Evolutionary conservation across 37 sponge, comb jelly and placozoan genomes (phyloP), one percentile per base, ranked within the genome.

Genomic region (Oopsacas minuta): DNA sequence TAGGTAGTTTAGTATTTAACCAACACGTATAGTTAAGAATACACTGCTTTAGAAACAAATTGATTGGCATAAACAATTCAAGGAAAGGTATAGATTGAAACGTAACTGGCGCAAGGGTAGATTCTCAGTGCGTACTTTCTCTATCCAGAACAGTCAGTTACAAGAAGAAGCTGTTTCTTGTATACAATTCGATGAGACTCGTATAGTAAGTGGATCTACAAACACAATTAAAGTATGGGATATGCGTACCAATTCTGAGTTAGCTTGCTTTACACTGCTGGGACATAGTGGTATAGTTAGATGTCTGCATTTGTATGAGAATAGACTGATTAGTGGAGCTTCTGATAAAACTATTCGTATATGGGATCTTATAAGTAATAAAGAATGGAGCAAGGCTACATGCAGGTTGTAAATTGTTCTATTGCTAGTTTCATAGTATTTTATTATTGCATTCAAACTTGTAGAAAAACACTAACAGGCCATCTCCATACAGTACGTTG

Each of bases 221-320:
- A 95, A 97, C 39, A 97, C 92, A 42, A 97, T 93, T 36, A 94
- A 93, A 90, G 96, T 95, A 20, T 95, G 96, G 96, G 93, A 95
- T 36, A 92, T 94, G 23, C 91, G 92, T n/a, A 95, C 98, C 23
- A 97, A 97, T 85, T 91, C 94, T 32, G 89, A 93, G 25, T 93
- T 95, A 94, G 92, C 93, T 49, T 95, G 93, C 1, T 86, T 97
- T 10, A 97, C 98, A 35, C 86, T 97, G 83, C 88, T 88, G 15
- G 98, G 98, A 20, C 98, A 97, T 83, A 92, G 93, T 36, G 98
- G 95, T 0, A 90, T 93, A 49, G 98, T 97, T 0, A 82, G 95
- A 0, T 97, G 98, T 37, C 88, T 97, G 5, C 95, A 97, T 39
- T 89, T 97, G 38, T 86, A 89, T 81, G 90, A 86, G 0, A 92